Percentiles rank a stretch among this genome's conserved stretches.
phyloP scores from a whole-genome alignment of 2,888 invertebrate genomes.

The Junonia oenone region DNA sequence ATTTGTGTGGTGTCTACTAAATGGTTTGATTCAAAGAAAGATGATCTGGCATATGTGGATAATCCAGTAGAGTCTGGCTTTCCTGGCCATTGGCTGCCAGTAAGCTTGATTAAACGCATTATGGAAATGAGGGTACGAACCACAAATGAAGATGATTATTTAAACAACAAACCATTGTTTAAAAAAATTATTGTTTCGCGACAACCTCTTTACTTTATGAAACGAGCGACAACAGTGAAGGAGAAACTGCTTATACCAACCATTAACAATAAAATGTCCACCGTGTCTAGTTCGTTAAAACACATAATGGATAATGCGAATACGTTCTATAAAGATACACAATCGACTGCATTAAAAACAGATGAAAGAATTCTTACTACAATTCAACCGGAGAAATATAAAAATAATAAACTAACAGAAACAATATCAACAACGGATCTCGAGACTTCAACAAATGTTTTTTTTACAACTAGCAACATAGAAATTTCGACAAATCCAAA shows the following conservation, averaged over 20 bases:
- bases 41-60: conserved; percentile 38
- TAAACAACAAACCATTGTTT: not conserved
- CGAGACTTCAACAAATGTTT: not conserved
- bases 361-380: not conserved
- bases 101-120: conserved; percentile 41
- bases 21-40: conserved; percentile 34
- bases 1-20: conserved; percentile 29
- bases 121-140: conserved; percentile 40
- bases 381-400: not conserved
- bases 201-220: not conserved
- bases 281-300: not conserved
- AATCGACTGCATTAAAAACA: not conserved
- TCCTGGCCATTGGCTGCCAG: conserved; percentile 48
- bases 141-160: conserved; percentile 10
- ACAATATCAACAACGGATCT: no score
- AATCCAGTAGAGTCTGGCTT: conserved; percentile 50
- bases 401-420: no score
- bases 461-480: not conserved
- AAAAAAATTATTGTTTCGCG: not conserved
- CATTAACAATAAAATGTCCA: not conserved
- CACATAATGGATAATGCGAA: not conserved
- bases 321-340: not conserved
- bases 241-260: not conserved
- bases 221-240: not conserved
- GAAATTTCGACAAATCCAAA: not conserved